phyloP scores from a whole-genome alignment of 2,113 vertebrate genomes.

The Larimichthys crocea region DNA sequence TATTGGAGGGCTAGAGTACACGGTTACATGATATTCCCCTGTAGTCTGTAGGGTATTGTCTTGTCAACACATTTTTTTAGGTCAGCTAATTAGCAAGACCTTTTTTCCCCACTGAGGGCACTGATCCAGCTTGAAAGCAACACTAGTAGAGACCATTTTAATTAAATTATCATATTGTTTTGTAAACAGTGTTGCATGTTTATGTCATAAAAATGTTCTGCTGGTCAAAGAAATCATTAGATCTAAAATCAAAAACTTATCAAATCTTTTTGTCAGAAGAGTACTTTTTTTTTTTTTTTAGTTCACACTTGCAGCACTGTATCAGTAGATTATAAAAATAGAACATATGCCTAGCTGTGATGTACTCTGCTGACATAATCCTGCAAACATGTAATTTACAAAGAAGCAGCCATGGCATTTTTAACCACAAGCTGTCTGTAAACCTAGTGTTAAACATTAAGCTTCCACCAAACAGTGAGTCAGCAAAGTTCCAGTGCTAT shows the following conservation, averaged over 20 bases:
- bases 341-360: background rate
- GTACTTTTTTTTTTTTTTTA: background rate
- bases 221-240: background rate
- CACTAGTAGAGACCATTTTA: background rate
- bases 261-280: too few species aligned
- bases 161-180: background rate
- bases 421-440: constrained; percentile 21
- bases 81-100: background rate
- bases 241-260: too few species aligned
- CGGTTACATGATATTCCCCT: background rate
- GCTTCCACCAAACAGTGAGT: constrained; percentile 31
- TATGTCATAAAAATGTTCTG: background rate
- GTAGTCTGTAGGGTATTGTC: background rate
- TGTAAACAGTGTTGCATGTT: background rate
- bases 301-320: background rate
- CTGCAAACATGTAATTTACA: constrained; percentile 40
- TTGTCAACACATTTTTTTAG: background rate
- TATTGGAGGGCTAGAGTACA: background rate
- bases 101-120: background rate
- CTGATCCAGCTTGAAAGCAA: background rate
- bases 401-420: constrained; percentile 15
- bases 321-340: background rate
- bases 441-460: constrained; percentile 60
- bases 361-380: background rate
- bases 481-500: constrained; percentile 59